A percentile compares a stretch with the other conserved stretches of the same genome.
phyloP scores from a whole-genome alignment of 2,888 invertebrate genomes.

The Stenoptilia bipunctidactyla region DNA sequence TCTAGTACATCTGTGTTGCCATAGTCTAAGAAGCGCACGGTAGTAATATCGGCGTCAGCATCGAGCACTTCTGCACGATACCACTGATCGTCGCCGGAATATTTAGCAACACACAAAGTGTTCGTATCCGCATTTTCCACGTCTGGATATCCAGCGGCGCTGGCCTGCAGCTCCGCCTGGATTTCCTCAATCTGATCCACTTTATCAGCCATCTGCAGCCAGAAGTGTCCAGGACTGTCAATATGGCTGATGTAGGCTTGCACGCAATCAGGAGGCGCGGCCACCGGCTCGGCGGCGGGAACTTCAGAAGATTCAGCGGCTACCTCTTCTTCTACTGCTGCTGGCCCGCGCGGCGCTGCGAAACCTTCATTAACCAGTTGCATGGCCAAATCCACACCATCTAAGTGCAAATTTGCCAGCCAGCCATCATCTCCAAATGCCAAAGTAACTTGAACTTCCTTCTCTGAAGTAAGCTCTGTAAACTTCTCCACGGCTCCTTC shows the following conservation, averaged over 20 bases:
- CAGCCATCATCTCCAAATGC: slow-evolving; percentile 66
- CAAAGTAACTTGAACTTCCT: slow-evolving; percentile 66
- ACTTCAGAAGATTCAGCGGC: slow-evolving; percentile 23
- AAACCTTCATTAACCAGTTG: slow-evolving; percentile 53
- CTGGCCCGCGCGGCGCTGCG: slow-evolving; percentile 35
- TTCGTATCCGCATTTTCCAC: slow-evolving; percentile 72
- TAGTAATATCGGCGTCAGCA: slow-evolving; percentile 80
- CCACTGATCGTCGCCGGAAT: slow-evolving; percentile 88
- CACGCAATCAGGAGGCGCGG: slow-evolving; percentile 41
- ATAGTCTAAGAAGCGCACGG: slow-evolving; percentile 82
- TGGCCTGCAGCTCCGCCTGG: slow-evolving; percentile 75
- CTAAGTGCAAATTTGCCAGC: slow-evolving; percentile 63
- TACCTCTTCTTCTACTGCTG: slow-evolving; percentile 24
- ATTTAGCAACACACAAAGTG: slow-evolving; percentile 81
- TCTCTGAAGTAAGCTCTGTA: slow-evolving; percentile 53
- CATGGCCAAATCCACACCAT: slow-evolving; percentile 62
- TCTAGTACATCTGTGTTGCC: slow-evolving; percentile 83
- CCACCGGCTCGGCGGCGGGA: slow-evolving; percentile 28
- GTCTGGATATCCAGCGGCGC: slow-evolving; percentile 59
- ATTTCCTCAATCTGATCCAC: slow-evolving; percentile 68
- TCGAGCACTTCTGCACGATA: slow-evolving; percentile 92
- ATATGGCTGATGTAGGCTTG: slow-evolving; percentile 76
- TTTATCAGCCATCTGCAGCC: slow-evolving; percentile 76
- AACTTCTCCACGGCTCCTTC: slow-evolving; percentile 41
- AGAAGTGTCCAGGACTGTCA: slow-evolving; percentile 83